These are phyloP conservation scores for Andrena flavipes DNA, from an alignment of 2,888 invertebrate genomes.

Conservation along the genomic window DNA sequence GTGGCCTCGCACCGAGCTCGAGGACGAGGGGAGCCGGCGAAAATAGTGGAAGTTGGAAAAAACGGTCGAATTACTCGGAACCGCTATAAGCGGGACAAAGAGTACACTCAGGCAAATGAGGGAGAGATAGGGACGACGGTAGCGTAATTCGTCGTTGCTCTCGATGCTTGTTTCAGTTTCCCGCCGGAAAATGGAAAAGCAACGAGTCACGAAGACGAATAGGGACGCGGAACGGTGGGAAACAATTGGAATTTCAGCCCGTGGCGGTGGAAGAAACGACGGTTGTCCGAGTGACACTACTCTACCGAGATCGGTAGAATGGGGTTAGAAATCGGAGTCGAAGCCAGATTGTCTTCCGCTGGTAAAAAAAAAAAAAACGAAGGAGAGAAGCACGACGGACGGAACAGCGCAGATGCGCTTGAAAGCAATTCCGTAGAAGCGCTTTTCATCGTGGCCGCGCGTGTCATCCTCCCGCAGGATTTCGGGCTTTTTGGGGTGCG, in stretches of 20 bases:
- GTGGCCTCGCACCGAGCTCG: slow-evolving; percentile 14
- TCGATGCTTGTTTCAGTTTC: slow-evolving; percentile 46
- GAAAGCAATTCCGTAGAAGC: slow-evolving; percentile 51
- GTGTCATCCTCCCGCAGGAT: slow-evolving; percentile 34
- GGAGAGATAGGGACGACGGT: slow-evolving; percentile 43
- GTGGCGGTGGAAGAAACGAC: slow-evolving; percentile 8
- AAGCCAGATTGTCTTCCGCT: slow-evolving; percentile 24
- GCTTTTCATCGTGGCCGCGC: slow-evolving; percentile 48
- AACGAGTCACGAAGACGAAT: slow-evolving; percentile 34
- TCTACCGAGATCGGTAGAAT: slow-evolving; percentile 47
- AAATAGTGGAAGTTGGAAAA: slow-evolving; percentile 18
- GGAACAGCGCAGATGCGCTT: slow-evolving; percentile 50
- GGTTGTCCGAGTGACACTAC: slow-evolving; percentile 55
- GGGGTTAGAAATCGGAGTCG: slow-evolving; percentile 45
- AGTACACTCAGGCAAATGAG: slow-evolving; percentile 53
- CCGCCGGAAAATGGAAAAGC: slow-evolving; percentile 38
- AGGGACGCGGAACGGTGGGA: background rate
- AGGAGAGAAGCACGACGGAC: background rate
- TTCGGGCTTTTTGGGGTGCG: background rate
- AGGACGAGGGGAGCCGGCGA: background rate
- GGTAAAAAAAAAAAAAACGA: slow-evolving; percentile 1
- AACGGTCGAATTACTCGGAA: slow-evolving; percentile 48
- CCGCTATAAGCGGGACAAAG: slow-evolving; percentile 24
- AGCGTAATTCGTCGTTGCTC: slow-evolving; percentile 49
- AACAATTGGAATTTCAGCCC: slow-evolving; percentile 52